phyloP scores from a whole-genome alignment of 2,113 vertebrate genomes.

The Rhipidura dahli region DNA sequence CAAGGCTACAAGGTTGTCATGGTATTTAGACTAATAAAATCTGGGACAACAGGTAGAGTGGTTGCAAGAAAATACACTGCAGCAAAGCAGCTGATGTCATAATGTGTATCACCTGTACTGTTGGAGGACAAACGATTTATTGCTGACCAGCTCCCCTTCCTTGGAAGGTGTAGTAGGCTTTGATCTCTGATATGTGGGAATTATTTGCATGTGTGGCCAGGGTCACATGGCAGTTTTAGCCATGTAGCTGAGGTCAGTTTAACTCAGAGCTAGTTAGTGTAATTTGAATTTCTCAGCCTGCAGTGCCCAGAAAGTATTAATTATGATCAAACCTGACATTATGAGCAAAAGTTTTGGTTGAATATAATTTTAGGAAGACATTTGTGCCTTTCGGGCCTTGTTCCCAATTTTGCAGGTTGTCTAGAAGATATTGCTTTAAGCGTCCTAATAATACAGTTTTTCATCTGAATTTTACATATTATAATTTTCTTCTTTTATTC shows the following conservation, averaged over 20 bases:
- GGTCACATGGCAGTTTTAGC: neutral
- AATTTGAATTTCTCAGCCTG: neutral
- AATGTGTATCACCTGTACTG: neutral
- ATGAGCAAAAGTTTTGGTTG: neutral
- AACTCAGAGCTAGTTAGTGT: neutral
- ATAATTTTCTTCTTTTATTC: neutral
- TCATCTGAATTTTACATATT: neutral
- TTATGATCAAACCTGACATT: neutral
- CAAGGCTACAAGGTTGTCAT: neutral
- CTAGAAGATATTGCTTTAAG: neutral
- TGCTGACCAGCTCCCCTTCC: neutral
- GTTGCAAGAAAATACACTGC: neutral
- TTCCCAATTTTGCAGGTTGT: neutral
- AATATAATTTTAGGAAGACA: neutral
- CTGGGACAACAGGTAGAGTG: neutral
- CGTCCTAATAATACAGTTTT: accelerated
- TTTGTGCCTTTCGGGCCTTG: neutral
- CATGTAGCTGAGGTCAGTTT: neutral
- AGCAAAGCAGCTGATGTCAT: neutral
- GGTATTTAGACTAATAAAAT: neutral
- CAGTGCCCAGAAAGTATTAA: neutral
- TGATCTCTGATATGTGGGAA: neutral
- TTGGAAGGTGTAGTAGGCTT: neutral
- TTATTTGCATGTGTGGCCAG: neutral
- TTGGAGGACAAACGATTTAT: neutral